Conservation (phyloP, 2,113 vertebrate genomes). For the Cynoglossus semilaevis region DNA sequence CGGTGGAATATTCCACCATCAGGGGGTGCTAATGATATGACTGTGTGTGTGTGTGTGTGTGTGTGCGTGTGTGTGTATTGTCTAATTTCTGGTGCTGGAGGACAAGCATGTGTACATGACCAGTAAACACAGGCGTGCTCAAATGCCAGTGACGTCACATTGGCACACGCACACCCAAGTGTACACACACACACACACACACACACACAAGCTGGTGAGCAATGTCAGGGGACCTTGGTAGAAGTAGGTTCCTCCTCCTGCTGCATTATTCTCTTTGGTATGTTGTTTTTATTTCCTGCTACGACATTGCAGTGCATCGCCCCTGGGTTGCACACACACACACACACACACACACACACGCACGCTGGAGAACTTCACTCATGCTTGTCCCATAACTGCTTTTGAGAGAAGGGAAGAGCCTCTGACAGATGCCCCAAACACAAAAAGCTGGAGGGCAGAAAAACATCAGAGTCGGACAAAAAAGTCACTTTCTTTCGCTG, state of each 20-base stretch:
- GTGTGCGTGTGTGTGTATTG: slow-evolving; percentile 33
- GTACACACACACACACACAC: slow-evolving; percentile 7
- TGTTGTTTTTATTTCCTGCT: slow-evolving; percentile 71
- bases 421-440: slow-evolving; percentile 60
- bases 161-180: slow-evolving; percentile 42
- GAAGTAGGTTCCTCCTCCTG: slow-evolving; percentile 66
- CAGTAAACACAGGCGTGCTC: slow-evolving; percentile 42
- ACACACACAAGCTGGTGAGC: slow-evolving; percentile 27
- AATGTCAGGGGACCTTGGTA: slow-evolving; percentile 54
- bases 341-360: slow-evolving; percentile 3
- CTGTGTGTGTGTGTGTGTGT: slow-evolving; percentile 21
- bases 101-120: slow-evolving; percentile 60
- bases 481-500: slow-evolving; percentile 19
- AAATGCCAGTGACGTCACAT: slow-evolving; percentile 30
- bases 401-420: slow-evolving; percentile 65
- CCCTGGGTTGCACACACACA: slow-evolving; percentile 37
- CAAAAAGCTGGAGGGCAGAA: slow-evolving; percentile 36
- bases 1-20: slow-evolving; percentile 36
- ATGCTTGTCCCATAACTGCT: slow-evolving; percentile 47
- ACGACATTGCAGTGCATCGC: slow-evolving; percentile 40
- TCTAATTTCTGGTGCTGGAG: slow-evolving; percentile 36
- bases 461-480: slow-evolving; percentile 33
- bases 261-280: slow-evolving; percentile 75
- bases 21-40: slow-evolving; percentile 51
- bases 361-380: slow-evolving; percentile 36